These are phyloP conservation scores for Spinus olivaceus DNA, from an alignment of 2,797 vertebrate genomes.

Conservation along the genomic window DNA sequence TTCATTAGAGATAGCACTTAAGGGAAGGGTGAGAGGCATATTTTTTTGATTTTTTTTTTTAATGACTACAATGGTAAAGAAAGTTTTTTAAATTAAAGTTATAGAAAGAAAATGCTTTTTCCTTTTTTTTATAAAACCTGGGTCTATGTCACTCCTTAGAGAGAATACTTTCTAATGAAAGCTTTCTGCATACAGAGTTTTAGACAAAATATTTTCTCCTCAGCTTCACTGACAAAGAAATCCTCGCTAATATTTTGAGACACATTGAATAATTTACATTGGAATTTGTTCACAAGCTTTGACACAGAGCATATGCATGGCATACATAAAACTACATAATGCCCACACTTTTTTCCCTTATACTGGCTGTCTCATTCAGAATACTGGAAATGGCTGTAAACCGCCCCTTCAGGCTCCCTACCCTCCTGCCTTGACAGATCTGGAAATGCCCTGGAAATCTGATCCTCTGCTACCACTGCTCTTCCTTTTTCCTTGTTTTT, in stretches of 20 bases:
- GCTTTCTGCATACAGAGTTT: neutral
- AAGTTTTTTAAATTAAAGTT: neutral
- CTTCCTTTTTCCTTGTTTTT: neutral
- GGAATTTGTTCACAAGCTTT: neutral
- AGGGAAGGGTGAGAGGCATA: neutral
- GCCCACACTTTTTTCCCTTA: neutral
- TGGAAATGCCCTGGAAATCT: neutral
- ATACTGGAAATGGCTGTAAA: neutral
- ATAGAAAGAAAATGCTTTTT: neutral
- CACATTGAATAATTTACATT: neutral
- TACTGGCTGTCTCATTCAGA: neutral
- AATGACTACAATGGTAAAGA: neutral
- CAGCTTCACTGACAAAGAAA: neutral
- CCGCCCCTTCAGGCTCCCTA: neutral
- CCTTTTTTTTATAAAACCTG: neutral
- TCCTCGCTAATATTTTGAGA: neutral
- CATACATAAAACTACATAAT: neutral
- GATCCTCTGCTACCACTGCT: neutral
- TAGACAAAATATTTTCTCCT: neutral
- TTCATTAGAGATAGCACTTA: neutral
- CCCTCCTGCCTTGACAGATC: neutral
- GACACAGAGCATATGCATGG: neutral
- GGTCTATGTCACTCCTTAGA: neutral
- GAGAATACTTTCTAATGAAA: neutral
- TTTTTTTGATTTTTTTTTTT: neutral